phyloP scores from a whole-genome alignment of 2,797 vertebrate genomes.

The Myripristis jacobus region DNA sequence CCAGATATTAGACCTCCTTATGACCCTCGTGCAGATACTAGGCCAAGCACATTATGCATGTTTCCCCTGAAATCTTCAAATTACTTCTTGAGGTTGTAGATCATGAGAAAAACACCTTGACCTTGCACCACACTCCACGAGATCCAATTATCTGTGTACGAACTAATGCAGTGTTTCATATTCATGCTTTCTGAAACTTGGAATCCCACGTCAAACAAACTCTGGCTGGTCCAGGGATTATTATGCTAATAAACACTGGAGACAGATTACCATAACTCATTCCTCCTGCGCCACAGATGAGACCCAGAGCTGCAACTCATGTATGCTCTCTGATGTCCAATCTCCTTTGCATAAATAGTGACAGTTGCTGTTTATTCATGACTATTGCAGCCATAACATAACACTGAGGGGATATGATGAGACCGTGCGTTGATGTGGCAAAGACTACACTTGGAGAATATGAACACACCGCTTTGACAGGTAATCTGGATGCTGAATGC shows the following conservation, averaged over 20 bases:
- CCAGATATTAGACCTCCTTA: constrained; percentile 49
- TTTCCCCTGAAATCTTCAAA: constrained; percentile 15
- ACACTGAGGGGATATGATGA: constrained; percentile 26
- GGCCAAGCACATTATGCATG: constrained; percentile 7
- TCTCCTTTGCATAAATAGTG: constrained; percentile 30
- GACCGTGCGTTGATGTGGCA: constrained; percentile 39
- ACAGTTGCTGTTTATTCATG: constrained; percentile 17
- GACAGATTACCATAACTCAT: constrained; percentile 44
- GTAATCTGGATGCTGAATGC: constrained; percentile 55
- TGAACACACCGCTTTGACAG: constrained; percentile 51
- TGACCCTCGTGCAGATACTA: constrained; percentile 33
- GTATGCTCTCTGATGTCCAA: constrained; percentile 41
- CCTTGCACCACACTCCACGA: constrained; percentile 18
- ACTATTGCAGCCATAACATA: constrained; percentile 9
- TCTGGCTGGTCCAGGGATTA: constrained; percentile 29
- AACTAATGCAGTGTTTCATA: constrained; percentile 51
- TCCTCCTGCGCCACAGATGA: constrained; percentile 29
- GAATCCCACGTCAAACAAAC: constrained; percentile 28
- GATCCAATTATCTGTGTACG: constrained; percentile 29
- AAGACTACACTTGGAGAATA: constrained; percentile 37
- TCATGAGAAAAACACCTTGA: constrained; percentile 36
- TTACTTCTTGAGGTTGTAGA: not conserved
- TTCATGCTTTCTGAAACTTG: constrained; percentile 28
- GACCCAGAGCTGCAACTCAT: constrained; percentile 29
- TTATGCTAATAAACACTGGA: constrained; percentile 57